Evolutionary conservation across 64 coral and sea anemone species (phyloP), one percentile per base, ranked within the genome.

Genomic region (Dendronephthya gigantea): DNA sequence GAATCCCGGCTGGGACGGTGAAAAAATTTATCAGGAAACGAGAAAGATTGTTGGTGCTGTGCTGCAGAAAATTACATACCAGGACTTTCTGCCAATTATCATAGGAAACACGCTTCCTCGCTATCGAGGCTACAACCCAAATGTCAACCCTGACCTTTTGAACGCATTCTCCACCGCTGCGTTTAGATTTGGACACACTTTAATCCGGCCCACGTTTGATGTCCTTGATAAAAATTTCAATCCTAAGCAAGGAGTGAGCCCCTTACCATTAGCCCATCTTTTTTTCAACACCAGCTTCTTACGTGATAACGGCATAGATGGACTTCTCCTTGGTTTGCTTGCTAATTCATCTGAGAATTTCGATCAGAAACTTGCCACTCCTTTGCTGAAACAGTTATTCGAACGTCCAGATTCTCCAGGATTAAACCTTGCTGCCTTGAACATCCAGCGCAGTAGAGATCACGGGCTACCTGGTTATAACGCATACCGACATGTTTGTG

Each of bases 101-200:
- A 79, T 79, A 35, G 72, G 72, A 1, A 29, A 35, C n/a, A 79
- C 72, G 16, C 27, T 35, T 34, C 28, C 72, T 34, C 32, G 9
- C 15, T 79, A 79, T 79, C 31, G 22, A 19, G 72, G 72, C 32
- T 79, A 79, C 30, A 19, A 79, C 72, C 28, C 72, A 39, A 79
- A 29, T 8, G 29, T 79, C 15, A 29, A 79, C 36, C 32, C 72
- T 39, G 72, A 33, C 9, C 34, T 79, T 79, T 12, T 79, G 1
- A 79, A 79, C 22, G 0, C 72, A 36, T 79, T 79, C 36, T 34
- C 72, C 13, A 79, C 72, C 16, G 72, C 72, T 19, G 72, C 36
- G 13, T 79, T 79, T 39, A 79, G 72, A 79, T 79, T 79, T 79
- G 72, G 72, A 79, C 72, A 79, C 72, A 79, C 30, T 79, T 37